Percentiles rank a stretch among this genome's conserved stretches.
Evolutionary conservation across 2,888 invertebrate species (phyloP).

Genomic region (Stenoptilia bipunctidactyla): DNA sequence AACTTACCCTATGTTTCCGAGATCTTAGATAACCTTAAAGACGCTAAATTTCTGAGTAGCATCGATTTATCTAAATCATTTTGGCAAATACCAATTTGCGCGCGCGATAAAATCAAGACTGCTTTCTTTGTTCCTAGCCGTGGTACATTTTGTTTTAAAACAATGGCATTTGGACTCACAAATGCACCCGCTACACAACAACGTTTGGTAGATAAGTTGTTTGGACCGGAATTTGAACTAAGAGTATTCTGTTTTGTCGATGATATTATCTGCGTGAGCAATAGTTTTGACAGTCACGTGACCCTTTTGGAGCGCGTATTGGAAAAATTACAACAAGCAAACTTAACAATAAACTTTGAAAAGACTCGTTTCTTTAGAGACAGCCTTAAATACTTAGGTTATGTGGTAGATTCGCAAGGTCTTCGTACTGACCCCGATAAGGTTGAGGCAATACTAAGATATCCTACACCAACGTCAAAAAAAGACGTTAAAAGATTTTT

Average conservation of each 20-base stretch:
- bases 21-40: too few relatives aligned
- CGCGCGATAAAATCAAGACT: constrained; percentile 14
- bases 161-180: constrained; percentile 12
- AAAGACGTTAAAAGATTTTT: constrained; percentile 19
- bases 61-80: neutral
- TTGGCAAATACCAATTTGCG: constrained; percentile 9
- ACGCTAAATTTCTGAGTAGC: too few relatives aligned
- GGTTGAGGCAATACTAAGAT: constrained; percentile 15
- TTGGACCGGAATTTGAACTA: neutral
- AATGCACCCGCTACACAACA: constrained; percentile 11
- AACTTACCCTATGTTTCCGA: too few relatives aligned
- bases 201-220: neutral
- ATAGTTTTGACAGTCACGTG: neutral
- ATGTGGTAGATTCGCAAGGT: constrained; percentile 17
- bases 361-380: constrained; percentile 14
- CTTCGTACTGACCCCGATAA: constrained; percentile 18
- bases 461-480: constrained; percentile 15
- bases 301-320: neutral
- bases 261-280: neutral
- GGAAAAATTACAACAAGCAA: constrained; percentile 8
- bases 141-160: constrained; percentile 12
- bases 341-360: constrained; percentile 14
- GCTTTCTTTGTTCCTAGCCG: constrained; percentile 15
- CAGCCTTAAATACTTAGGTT: constrained; percentile 6
- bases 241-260: neutral